Percentiles rank a stretch among this genome's conserved stretches.
Conservation (phyloP, 2,113 vertebrate genomes). For the Carlito syrichta region DNA sequence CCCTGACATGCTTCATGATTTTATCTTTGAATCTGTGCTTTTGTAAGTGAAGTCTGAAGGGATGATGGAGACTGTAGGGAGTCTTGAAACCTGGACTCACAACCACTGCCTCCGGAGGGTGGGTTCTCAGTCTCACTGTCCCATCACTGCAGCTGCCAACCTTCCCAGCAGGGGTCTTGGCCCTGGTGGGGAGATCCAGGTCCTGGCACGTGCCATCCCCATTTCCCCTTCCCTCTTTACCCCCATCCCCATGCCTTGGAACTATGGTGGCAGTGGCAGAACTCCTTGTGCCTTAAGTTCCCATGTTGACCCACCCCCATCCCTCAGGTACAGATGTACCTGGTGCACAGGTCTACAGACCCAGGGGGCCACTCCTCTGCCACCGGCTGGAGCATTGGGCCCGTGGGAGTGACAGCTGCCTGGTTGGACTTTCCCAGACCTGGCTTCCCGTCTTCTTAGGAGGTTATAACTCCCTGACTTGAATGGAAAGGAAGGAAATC, state of each 20-base stretch:
- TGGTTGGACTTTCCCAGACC: not conserved
- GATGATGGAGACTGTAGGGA: not conserved
- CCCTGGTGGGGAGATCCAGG: not conserved
- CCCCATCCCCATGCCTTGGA: not conserved
- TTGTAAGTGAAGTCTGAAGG: not conserved
- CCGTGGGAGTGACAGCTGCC: too few species aligned
- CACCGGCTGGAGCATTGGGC: not conserved
- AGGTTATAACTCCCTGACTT: not conserved
- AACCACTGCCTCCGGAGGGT: not conserved
- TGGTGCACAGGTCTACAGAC: not conserved
- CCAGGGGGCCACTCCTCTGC: not conserved
- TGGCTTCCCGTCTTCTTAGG: not conserved
- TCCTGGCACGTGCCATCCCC: too few species aligned
- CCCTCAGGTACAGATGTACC: not conserved
- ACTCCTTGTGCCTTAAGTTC: too few species aligned
- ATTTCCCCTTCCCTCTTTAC: too few species aligned
- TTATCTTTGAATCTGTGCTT: not conserved
- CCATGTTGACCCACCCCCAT: fast-evolving
- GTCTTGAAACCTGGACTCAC: not conserved
- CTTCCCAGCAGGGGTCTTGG: not conserved
- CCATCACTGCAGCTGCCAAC: not conserved
- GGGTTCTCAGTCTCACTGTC: not conserved
- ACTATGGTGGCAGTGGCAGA: fast-evolving
- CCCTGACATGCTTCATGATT: not conserved
- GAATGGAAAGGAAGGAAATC: not conserved